These are phyloP conservation scores for Calypte anna DNA, from an alignment of 2,113 vertebrate species.

Conservation along the genomic window DNA sequence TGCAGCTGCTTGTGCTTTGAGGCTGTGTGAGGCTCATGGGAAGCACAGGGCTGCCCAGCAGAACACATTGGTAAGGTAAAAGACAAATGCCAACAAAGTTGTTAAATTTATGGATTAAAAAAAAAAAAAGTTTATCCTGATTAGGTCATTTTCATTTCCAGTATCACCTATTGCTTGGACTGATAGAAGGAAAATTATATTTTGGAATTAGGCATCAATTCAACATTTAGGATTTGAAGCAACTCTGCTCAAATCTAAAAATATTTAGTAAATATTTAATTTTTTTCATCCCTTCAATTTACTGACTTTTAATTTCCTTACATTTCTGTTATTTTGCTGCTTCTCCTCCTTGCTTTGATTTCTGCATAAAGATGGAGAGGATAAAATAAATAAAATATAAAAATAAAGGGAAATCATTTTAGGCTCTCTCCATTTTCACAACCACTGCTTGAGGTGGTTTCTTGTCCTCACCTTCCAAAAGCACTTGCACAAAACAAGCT, in stretches of 20 bases:
- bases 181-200: background rate
- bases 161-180: background rate
- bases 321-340: background rate
- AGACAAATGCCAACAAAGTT: background rate
- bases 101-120: background rate
- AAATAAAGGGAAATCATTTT: background rate
- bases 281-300: background rate
- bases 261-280: background rate
- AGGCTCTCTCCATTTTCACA: background rate
- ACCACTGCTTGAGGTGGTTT: background rate
- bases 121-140: background rate
- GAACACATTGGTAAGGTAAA: background rate
- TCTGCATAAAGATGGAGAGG: background rate
- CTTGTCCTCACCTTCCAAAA: background rate
- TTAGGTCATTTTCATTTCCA: background rate
- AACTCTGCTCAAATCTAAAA: background rate
- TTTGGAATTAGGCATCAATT: background rate
- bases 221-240: background rate
- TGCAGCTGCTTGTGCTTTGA: background rate
- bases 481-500: background rate
- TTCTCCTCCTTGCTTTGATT: background rate
- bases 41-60: background rate
- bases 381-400: background rate
- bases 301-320: background rate
- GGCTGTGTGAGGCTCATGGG: background rate